phyloP scores from a whole-genome alignment of 2,888 invertebrate genomes.

The Stomorhina lunata region DNA sequence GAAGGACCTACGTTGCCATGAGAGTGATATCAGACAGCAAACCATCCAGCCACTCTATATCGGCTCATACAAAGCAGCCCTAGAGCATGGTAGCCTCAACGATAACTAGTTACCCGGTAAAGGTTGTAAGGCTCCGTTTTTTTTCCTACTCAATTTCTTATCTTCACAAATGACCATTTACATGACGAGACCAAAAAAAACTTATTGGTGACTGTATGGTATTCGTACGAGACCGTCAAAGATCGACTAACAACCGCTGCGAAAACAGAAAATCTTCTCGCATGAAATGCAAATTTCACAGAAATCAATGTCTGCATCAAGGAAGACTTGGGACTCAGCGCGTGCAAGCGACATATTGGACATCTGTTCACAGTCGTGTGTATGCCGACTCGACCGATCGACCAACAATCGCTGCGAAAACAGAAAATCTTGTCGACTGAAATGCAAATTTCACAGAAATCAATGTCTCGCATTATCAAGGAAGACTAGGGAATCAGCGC shows the following conservation, averaged over 20 bases:
- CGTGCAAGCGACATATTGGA: neutral
- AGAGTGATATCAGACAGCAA: too few relatives aligned
- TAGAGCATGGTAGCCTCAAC: too few relatives aligned
- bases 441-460: neutral
- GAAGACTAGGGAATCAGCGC: neutral
- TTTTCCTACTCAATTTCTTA: too few relatives aligned
- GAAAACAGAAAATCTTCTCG: neutral
- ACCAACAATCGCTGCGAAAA: neutral
- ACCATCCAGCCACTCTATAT: too few relatives aligned
- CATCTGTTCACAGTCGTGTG: neutral
- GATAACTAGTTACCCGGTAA: too few relatives aligned
- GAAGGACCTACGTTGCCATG: too few relatives aligned
- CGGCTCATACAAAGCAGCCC: too few relatives aligned
- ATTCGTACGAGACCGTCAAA: neutral
- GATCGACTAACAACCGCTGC: neutral
- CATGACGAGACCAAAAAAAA: too few relatives aligned
- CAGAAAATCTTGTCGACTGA: neutral
- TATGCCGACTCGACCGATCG: neutral
- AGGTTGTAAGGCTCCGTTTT: too few relatives aligned
- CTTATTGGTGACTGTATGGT: too few relatives aligned
- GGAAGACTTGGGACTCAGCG: neutral
- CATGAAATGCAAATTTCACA: neutral
- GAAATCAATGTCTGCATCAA: too few relatives aligned
- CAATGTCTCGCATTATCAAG: neutral
- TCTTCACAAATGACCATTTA: too few relatives aligned